These are phyloP conservation scores for Scarus forsteni DNA, from an alignment of 2,797 vertebrate species.

Conservation along the genomic window DNA sequence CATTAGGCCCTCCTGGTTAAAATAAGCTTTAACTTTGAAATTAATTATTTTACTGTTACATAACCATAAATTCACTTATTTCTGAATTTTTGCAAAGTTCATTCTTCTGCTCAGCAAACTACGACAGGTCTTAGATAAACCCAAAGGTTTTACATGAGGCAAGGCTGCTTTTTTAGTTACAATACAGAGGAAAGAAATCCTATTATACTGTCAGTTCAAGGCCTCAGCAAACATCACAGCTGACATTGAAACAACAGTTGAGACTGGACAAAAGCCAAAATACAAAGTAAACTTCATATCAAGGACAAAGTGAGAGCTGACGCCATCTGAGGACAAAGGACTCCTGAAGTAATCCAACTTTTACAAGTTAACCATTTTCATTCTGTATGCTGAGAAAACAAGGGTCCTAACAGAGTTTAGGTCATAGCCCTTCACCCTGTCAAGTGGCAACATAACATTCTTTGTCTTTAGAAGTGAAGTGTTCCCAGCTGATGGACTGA, in stretches of 20 bases:
- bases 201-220: slow-evolving; percentile 37
- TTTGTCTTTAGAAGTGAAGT: slow-evolving; percentile 52
- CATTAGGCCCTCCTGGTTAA: too few species aligned
- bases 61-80: too few species aligned
- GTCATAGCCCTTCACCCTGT: slow-evolving; percentile 24
- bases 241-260: slow-evolving; percentile 43
- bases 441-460: slow-evolving; percentile 55
- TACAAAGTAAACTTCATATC: slow-evolving; percentile 43
- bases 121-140: slow-evolving; percentile 25
- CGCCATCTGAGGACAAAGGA: slow-evolving; percentile 10
- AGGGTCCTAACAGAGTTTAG: not conserved
- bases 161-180: slow-evolving; percentile 23
- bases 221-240: slow-evolving; percentile 25
- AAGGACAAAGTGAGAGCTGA: slow-evolving; percentile 51
- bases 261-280: slow-evolving; percentile 51
- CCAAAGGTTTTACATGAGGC: not conserved
- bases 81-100: too few species aligned
- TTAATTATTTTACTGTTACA: too few species aligned
- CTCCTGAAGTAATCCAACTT: not conserved
- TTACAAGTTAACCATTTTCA: slow-evolving; percentile 6
- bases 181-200: slow-evolving; percentile 41
- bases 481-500: slow-evolving; percentile 47
- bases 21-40: too few species aligned
- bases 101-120: not conserved
- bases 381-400: not conserved